Evolutionary conservation across 2,888 invertebrate genomes (phyloP), one percentile per base, ranked within the genome.

Genomic region (Seira ritae): DNA sequence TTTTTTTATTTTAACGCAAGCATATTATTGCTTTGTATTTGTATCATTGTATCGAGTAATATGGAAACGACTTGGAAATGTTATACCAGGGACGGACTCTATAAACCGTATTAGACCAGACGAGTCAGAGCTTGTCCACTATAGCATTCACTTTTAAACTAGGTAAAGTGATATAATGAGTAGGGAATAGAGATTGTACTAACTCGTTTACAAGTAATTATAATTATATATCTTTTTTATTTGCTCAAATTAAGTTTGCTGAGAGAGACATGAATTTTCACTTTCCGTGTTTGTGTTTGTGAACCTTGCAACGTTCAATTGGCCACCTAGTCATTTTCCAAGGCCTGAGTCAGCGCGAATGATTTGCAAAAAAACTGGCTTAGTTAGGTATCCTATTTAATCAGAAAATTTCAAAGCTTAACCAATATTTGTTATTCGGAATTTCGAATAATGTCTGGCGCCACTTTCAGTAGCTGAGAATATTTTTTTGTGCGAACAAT

Each of bases 221-320:
- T 74, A 74, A 46, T 55, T 80, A n/a, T n/a, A n/a, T 31, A 8
- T 8, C 8, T 31, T 31, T 31, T 67, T 74, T 73, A 55, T 66
- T 75, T 80, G 46, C 62, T 80, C 60, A 75, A 71, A 75, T 55
- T 55, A 8, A 3, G 75, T 70, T 75, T 70, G 76, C 76, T 62
- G 23, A 72, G 71, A 68, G 69, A 50, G 31, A 83, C 82, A 83
- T 74, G 82, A 31, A 83, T 83, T 83, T 77, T 73, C 71, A 83
- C 77, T 78, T 77, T 83, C 15, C 22, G 15, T 55, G 12, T 42
- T 42, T 42, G 3, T 31, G 31, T 31, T 31, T 31, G 55, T 55
- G 17, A 55, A 55, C 17, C 55, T 55, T n/a, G 55, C 55, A 55
- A 55, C 42, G 12, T 42, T 55, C 3, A 55, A 55, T 12, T n/a